These are phyloP conservation scores for Pristionchus japonicus DNA, from an alignment of 2,888 invertebrate genomes.

Conservation along the genomic window DNA sequence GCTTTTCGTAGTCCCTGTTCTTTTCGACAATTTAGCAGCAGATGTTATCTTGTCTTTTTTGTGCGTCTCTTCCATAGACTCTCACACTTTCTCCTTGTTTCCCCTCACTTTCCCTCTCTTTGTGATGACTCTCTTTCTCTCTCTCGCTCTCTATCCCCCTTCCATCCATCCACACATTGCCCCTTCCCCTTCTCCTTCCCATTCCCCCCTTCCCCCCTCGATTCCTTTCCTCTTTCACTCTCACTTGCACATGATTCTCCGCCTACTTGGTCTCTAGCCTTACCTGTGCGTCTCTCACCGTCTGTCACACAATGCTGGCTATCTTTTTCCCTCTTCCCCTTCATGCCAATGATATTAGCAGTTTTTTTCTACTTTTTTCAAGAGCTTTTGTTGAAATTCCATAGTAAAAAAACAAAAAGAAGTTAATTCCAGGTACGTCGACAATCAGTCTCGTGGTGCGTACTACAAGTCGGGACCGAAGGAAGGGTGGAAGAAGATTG, in stretches of 20 bases:
- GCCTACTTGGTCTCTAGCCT: slow-evolving; percentile 40
- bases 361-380: too few relatives aligned
- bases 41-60: slow-evolving; percentile 10
- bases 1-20: background rate
- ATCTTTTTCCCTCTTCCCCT: background rate
- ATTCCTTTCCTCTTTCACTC: slow-evolving; percentile 13
- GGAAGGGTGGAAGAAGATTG: slow-evolving; percentile 30
- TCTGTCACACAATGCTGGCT: slow-evolving; percentile 8
- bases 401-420: too few relatives aligned
- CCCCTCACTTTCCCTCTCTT: slow-evolving; percentile 1
- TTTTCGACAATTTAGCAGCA: slow-evolving; percentile 1
- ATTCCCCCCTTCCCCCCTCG: background rate
- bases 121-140: background rate
- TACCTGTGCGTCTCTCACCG: slow-evolving; percentile 28
- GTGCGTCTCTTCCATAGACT: background rate
- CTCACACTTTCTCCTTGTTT: slow-evolving; percentile 9
- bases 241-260: slow-evolving; percentile 5
- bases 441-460: slow-evolving; percentile 34
- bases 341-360: background rate
- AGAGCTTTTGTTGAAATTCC: too few relatives aligned
- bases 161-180: slow-evolving; percentile 3
- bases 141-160: background rate
- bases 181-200: background rate
- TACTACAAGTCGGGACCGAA: slow-evolving; percentile 43
- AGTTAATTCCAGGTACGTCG: slow-evolving; percentile 46